Percentiles rank a stretch among this genome's conserved stretches.
phyloP scores from a whole-genome alignment of 2,888 invertebrate genomes.

The Suillia variegata region DNA sequence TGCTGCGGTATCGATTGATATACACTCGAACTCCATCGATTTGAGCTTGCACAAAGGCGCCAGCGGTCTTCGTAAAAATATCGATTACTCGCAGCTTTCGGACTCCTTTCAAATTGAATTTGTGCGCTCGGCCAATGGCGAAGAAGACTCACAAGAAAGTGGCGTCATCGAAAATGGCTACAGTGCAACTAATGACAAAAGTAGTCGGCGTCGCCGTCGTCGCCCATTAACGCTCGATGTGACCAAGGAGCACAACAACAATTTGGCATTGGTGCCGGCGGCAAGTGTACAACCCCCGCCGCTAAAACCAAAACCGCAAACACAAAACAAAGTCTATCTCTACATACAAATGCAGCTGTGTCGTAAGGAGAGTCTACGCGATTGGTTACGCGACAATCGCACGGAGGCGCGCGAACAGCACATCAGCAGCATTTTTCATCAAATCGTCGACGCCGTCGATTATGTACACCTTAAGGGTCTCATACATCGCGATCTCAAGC shows the following conservation, averaged over 20 bases:
- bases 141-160: conserved; percentile 30
- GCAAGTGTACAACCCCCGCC: conserved; percentile 21
- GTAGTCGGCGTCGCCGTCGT: conserved; percentile 26
- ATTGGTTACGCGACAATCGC: conserved; percentile 79
- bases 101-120: conserved; percentile 61
- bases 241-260: conserved; percentile 32
- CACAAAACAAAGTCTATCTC: conserved; percentile 70
- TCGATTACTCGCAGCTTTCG: conserved; percentile 54
- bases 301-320: conserved; percentile 35
- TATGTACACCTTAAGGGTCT: conserved; percentile 92
- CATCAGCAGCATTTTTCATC: conserved; percentile 77
- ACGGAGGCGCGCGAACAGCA: conserved; percentile 61
- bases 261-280: conserved; percentile 19
- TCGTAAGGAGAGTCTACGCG: conserved; percentile 82
- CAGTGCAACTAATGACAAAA: conserved; percentile 16
- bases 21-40: conserved; percentile 49
- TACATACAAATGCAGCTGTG: conserved; percentile 99
- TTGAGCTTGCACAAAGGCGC: conserved; percentile 16
- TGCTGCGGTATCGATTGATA: conserved; percentile 47
- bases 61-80: conserved; percentile 33
- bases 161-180: conserved; percentile 16
- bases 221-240: conserved; percentile 58
- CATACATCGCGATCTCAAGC: conserved; percentile 96
- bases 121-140: conserved; percentile 44
- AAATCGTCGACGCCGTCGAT: conserved; percentile 93